These are phyloP conservation scores for Drepana arcuata DNA, from an alignment of 1,140 invertebrate genomes.

Conservation along the genomic window DNA sequence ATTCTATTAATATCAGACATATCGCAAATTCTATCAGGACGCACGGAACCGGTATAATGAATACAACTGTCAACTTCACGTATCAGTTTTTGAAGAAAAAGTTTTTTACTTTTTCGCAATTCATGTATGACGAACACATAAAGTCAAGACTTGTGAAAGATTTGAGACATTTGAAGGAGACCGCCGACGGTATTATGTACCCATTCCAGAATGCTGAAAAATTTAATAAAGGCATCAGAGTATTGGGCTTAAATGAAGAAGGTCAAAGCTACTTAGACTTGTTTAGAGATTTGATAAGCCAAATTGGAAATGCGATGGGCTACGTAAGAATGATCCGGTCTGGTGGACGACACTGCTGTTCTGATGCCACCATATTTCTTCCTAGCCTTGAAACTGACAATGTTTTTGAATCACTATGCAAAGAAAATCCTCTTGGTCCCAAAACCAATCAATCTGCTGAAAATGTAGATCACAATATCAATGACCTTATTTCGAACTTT, in stretches of 20 bases:
- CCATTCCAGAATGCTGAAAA: slow-evolving; percentile 94
- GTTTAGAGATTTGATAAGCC: slow-evolving; percentile 92
- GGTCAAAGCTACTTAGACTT: slow-evolving; percentile 93
- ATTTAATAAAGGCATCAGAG: slow-evolving; percentile 93
- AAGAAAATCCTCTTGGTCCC: slow-evolving; percentile 73
- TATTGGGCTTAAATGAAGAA: slow-evolving; percentile 88
- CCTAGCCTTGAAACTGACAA: slow-evolving; percentile 85
- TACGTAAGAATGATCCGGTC: slow-evolving; percentile 96
- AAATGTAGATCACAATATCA: slow-evolving; percentile 84
- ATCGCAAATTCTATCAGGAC: slow-evolving; percentile 98
- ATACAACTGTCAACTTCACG: slow-evolving; percentile 96
- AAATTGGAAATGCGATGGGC: slow-evolving; percentile 97
- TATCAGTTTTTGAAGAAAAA: slow-evolving; percentile 97
- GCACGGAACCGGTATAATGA: slow-evolving; percentile 98
- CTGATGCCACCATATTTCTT: slow-evolving; percentile 91
- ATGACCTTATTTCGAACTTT: slow-evolving; percentile 87
- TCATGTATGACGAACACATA: slow-evolving; percentile 98
- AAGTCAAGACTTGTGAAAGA: slow-evolving; percentile 96
- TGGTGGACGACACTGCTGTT: slow-evolving; percentile 93
- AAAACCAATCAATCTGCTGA: slow-evolving; percentile 78
- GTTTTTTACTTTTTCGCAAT: slow-evolving; percentile 96
- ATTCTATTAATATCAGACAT: slow-evolving; percentile 96
- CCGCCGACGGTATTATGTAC: slow-evolving; percentile 75
- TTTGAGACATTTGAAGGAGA: slow-evolving; percentile 80
- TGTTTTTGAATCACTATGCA: slow-evolving; percentile 74